Evolutionary conservation across 2,797 vertebrate species (phyloP).

Genomic region (Aulostomus chinensis): DNA sequence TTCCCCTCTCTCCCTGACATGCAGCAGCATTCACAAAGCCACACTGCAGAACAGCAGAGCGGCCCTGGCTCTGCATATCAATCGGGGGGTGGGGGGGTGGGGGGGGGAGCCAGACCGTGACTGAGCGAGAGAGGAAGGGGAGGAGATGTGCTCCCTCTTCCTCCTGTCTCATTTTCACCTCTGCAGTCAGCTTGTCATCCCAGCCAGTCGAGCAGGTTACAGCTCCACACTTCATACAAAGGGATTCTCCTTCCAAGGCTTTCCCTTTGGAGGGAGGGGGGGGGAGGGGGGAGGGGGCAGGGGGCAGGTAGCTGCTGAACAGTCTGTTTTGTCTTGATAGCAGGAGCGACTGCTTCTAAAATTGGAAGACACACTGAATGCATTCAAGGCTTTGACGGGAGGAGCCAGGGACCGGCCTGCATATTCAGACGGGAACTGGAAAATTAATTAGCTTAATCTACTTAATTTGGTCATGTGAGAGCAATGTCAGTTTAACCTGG

Average conservation of each 20-base stretch:
- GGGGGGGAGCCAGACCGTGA: not conserved
- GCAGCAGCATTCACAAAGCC: constrained; percentile 70
- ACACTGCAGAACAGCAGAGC: constrained; percentile 80
- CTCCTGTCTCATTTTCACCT: constrained; percentile 39
- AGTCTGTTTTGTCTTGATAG: constrained; percentile 51
- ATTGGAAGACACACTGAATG: constrained; percentile 56
- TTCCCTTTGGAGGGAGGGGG: constrained; percentile 40
- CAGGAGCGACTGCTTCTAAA: constrained; percentile 53
- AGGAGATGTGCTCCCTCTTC: constrained; percentile 29
- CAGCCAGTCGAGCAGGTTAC: constrained; percentile 36
- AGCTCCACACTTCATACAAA: constrained; percentile 59
- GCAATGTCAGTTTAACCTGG: not conserved
- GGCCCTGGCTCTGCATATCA: constrained; percentile 74
- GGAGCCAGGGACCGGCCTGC: not conserved
- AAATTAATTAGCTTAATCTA: constrained; percentile 15
- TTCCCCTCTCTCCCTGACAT: constrained; percentile 64
- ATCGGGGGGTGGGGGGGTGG: constrained; percentile 49
- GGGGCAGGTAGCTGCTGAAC: constrained; percentile 24
- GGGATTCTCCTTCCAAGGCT: constrained; percentile 73
- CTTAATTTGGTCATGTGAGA: constrained; percentile 8
- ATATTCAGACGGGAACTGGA: constrained; percentile 5
- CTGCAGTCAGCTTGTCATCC: constrained; percentile 61
- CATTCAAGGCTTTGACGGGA: constrained; percentile 24
- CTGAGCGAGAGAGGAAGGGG: constrained; percentile 5
- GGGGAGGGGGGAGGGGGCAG: not conserved